Percentiles rank a stretch among this genome's conserved stretches.
phyloP scores from a whole-genome alignment of 2,888 invertebrate genomes.

The Osmoderma eremita region DNA sequence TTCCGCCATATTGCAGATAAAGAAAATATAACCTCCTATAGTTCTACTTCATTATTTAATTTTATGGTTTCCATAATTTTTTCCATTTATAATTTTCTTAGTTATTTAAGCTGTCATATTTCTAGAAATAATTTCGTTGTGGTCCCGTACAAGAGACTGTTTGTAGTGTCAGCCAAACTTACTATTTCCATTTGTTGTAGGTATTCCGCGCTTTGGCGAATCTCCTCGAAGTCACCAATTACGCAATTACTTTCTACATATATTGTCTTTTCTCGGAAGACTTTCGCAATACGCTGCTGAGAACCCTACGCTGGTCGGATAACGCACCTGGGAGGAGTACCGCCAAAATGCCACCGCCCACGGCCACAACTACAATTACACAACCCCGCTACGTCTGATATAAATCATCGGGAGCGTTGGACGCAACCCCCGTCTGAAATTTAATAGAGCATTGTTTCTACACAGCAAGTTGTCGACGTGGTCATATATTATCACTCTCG shows the following conservation, averaged over 20 bases:
- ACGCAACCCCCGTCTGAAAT: slow-evolving; percentile 51
- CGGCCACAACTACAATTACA: slow-evolving; percentile 61
- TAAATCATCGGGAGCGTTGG: slow-evolving; percentile 53
- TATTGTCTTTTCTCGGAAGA: slow-evolving; percentile 83
- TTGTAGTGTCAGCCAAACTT: not conserved
- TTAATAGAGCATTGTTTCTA: slow-evolving; percentile 3
- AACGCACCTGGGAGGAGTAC: slow-evolving; percentile 54
- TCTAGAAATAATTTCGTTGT: not conserved
- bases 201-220: slow-evolving; percentile 78
- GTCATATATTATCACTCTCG: slow-evolving; percentile 15
- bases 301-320: slow-evolving; percentile 72
- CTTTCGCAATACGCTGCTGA: slow-evolving; percentile 75
- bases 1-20: too few relatives aligned
- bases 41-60: too few relatives aligned
- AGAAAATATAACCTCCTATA: too few relatives aligned
- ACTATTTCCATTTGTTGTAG: slow-evolving; percentile 58
- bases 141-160: not conserved
- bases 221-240: slow-evolving; percentile 78
- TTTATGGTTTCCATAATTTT: too few relatives aligned
- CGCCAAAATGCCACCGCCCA: slow-evolving; percentile 58
- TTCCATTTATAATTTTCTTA: too few relatives aligned
- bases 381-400: slow-evolving; percentile 61
- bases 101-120: too few relatives aligned
- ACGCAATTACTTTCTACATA: slow-evolving; percentile 82
- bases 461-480: not conserved